Evolutionary conservation across 2,113 vertebrate species (phyloP).

Genomic region (Eptesicus fuscus): DNA sequence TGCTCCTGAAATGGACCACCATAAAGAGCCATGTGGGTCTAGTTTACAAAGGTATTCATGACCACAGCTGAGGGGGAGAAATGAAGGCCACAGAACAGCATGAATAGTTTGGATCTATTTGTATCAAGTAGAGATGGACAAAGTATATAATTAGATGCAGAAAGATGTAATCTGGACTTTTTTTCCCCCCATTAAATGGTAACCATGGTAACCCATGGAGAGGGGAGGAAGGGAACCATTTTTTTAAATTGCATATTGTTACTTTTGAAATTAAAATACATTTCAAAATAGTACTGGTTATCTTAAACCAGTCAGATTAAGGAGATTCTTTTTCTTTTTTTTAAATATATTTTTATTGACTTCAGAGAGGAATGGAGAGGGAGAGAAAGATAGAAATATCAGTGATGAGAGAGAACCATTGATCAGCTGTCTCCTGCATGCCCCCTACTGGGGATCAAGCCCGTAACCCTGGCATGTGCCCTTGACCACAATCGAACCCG

Average conservation of each 20-base stretch:
- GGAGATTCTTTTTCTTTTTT: neutral
- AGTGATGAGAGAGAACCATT: too few relatives aligned
- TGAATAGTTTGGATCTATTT: neutral
- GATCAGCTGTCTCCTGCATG: too few relatives aligned
- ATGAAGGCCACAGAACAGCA: neutral
- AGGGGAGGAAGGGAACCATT: neutral
- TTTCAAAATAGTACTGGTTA: neutral
- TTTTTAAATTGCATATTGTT: neutral
- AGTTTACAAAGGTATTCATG: neutral
- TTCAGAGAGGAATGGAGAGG: too few relatives aligned
- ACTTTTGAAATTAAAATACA: neutral
- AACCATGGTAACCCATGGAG: neutral
- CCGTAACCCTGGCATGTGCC: too few relatives aligned
- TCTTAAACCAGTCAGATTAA: neutral
- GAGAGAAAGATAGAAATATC: too few relatives aligned
- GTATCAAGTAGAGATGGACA: neutral
- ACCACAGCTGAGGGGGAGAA: neutral
- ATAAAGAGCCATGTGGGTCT: neutral
- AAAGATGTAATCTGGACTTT: neutral
- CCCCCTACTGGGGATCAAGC: too few relatives aligned
- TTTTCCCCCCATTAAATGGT: neutral
- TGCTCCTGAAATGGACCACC: neutral
- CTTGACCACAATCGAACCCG: too few relatives aligned
- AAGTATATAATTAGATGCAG: neutral
- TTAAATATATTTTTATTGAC: neutral